Conservation (phyloP, 2,797 vertebrate genomes). For the Yasuhikotakia modesta region DNA sequence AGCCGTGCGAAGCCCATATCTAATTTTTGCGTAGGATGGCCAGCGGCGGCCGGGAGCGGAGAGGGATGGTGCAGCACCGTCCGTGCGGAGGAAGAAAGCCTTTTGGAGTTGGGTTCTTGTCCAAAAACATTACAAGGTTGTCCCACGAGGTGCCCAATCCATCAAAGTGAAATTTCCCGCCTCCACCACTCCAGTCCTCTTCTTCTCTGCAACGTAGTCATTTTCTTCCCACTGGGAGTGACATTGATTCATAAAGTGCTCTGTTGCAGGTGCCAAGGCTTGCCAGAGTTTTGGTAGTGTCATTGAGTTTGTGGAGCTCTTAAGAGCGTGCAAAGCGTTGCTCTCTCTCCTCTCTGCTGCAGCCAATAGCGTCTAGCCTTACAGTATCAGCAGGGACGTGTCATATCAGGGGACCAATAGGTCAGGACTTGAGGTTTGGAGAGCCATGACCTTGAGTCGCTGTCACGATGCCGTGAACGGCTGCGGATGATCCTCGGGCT, state of each 20-base stretch:
- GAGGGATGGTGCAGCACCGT: not conserved
- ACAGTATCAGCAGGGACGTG: constrained; percentile 46
- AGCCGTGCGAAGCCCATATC: constrained; percentile 67
- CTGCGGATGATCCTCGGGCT: constrained; percentile 25
- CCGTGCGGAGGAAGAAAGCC: constrained; percentile 32
- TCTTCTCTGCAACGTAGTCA: constrained; percentile 83
- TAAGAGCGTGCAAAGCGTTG: not conserved
- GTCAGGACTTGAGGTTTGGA: constrained; percentile 46
- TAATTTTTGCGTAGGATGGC: not conserved
- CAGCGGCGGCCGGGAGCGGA: not conserved
- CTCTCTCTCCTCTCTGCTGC: constrained; percentile 36
- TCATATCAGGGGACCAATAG: constrained; percentile 38
- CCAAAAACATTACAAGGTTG: constrained; percentile 83
- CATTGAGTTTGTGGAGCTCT: constrained; percentile 42
- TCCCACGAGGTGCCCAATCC: constrained; percentile 78
- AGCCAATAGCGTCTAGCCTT: constrained; percentile 41
- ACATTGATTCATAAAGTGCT: constrained; percentile 81
- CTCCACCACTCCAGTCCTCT: constrained; percentile 60
- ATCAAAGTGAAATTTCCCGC: constrained; percentile 80
- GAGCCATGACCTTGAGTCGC: constrained; percentile 42
- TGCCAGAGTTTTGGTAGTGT: constrained; percentile 73
- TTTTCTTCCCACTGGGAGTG: constrained; percentile 80
- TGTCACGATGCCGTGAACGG: constrained; percentile 33
- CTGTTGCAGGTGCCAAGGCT: constrained; percentile 66
- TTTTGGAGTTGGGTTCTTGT: constrained; percentile 70